phyloP scores from a whole-genome alignment of 2,888 invertebrate species.

The Catocala fraxini region DNA sequence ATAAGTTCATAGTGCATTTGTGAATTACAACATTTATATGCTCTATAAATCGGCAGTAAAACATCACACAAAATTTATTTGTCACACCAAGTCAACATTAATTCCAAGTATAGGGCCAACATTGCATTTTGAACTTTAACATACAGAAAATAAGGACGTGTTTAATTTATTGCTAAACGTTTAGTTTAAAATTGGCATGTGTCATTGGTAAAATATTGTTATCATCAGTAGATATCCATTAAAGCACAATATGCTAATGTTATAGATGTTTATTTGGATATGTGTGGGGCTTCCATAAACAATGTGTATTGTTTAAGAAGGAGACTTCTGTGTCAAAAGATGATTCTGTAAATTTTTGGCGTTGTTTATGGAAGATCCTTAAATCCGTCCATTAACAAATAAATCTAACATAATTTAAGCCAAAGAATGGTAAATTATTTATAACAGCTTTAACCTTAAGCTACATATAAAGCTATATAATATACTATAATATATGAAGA shows the following conservation, averaged over 20 bases:
- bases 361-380: conserved; percentile 29
- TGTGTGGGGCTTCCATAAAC: conserved; percentile 30
- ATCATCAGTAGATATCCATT: conserved; percentile 65
- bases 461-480: conserved; percentile 49
- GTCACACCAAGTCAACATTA: not conserved
- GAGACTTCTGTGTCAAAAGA: no score
- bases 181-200: conserved; percentile 54
- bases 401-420: not conserved
- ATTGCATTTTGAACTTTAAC: conserved; percentile 21
- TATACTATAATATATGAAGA: conserved; percentile 53
- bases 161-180: conserved; percentile 10
- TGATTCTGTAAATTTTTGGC: not conserved
- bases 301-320: conserved; percentile 18
- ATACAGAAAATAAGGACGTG: not conserved
- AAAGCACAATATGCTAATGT: conserved; percentile 67
- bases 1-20: not conserved
- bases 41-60: no score
- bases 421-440: conserved; percentile 6
- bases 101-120: not conserved
- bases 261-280: conserved; percentile 54
- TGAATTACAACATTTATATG: no score
- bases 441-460: conserved; percentile 30
- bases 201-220: conserved; percentile 46
- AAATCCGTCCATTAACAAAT: conserved; percentile 25
- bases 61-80: no score